Evolutionary conservation across 2,888 invertebrate genomes (phyloP), one percentile per base, ranked within the genome.

Genomic region (Agapetus fuscipes): DNA sequence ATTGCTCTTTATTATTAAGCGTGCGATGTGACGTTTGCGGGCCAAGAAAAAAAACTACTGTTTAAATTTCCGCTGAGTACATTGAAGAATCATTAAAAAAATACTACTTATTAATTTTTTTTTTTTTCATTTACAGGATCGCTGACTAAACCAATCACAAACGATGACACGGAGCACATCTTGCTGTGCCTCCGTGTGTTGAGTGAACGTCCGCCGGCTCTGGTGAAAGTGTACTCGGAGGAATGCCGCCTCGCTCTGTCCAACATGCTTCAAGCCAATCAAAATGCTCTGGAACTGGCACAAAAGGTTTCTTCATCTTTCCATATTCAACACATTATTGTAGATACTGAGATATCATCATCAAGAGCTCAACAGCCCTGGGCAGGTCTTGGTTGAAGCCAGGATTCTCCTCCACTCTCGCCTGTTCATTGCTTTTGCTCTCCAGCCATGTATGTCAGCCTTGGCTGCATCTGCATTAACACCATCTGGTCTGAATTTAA

Each of bases 121-220:
- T 14, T 17, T 25, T 13, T 16, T 15, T 25, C n/a, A n/a, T n/a
- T 16, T 36, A 3, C 32, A 48, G 47, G 46, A 44, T 27, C 37
- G 31, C 62, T 78, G 33, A 76, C 80, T 3, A 58, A 67, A 60
- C 78, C 83, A 0, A 88, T 97, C 51, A 97, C 95, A n/a, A 90
- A 95, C 52, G 97, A 98, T 59, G 95, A 96, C 62, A 68, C 80
- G 24, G 95, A 97, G 59, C 82, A 94, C 56, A 80, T 93, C 40
- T 80, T 88, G 34, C 70, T 86, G 50, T 90, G 90, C 55, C 63
- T 93, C 49, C 73, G 78, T 45, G 83, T 83, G 0, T 66, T 86
- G 10, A 77, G 82, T 26, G 77, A 79, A 43, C 74, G 80, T 7
- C 76, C 82, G 3, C 72, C 76, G 1, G 62, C 78, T 43, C 75